A percentile compares a stretch with the other conserved stretches of the same genome.
Conservation (phyloP, 2,113 vertebrate species). For the Chamaea fasciata region DNA sequence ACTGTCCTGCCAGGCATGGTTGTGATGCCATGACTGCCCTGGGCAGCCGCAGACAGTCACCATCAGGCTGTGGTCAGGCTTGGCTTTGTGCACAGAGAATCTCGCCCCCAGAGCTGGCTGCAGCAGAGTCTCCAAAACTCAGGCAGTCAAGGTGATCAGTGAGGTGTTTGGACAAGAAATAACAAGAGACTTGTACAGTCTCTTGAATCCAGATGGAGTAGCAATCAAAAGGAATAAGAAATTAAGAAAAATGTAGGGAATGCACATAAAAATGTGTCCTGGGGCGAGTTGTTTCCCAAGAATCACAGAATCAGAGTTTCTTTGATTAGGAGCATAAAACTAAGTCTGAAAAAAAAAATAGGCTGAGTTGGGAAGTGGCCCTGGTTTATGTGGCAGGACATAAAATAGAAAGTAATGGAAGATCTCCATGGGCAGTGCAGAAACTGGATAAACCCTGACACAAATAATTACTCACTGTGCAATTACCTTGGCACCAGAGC, state of each 20-base stretch:
- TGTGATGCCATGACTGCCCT: neutral
- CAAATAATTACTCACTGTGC: neutral
- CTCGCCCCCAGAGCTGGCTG: accelerated
- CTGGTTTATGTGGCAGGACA: neutral
- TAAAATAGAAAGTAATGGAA: neutral
- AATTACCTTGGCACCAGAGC: neutral
- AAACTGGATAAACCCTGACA: neutral
- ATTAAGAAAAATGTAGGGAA: constrained; percentile 43
- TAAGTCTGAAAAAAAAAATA: neutral
- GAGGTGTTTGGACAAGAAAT: constrained; percentile 37
- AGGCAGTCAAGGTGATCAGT: neutral
- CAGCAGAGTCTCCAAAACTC: neutral
- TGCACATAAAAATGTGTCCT: constrained; percentile 31
- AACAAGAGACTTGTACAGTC: neutral
- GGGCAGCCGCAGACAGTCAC: neutral
- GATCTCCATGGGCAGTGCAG: neutral
- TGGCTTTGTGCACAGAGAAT: neutral
- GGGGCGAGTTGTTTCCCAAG: neutral
- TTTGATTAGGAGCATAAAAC: neutral
- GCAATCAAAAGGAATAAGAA: constrained; percentile 35
- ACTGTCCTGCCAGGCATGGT: accelerated
- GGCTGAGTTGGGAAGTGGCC: neutral
- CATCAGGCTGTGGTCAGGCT: neutral
- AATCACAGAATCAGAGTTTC: neutral
- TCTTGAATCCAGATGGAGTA: neutral